phyloP scores from a whole-genome alignment of 2,888 invertebrate species.

The Tuta absoluta region DNA sequence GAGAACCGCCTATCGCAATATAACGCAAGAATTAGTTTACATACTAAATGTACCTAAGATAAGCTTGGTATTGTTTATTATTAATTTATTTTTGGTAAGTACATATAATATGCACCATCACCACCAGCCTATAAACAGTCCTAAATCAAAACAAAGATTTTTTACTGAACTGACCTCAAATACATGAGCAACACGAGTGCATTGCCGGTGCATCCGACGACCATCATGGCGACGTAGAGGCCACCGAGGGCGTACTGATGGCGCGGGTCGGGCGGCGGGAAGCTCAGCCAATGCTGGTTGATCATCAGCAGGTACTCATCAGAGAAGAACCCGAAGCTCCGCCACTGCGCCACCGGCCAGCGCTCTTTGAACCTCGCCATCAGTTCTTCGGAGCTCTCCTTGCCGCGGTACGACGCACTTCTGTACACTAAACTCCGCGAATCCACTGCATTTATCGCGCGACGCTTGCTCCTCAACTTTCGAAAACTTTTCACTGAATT shows the following conservation, averaged over 20 bases:
- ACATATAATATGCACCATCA: no score
- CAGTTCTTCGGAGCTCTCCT: constrained; percentile 30
- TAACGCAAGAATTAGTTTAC: no score
- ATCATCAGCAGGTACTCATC: constrained; percentile 81
- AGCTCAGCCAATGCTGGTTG: constrained; percentile 86
- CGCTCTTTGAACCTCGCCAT: constrained; percentile 58
- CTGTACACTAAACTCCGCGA: background rate
- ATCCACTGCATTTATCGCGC: constrained; percentile 12
- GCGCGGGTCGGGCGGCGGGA: constrained; percentile 81
- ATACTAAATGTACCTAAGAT: no score
- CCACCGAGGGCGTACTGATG: constrained; percentile 83
- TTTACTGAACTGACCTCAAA: constrained; percentile 79
- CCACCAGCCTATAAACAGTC: background rate
- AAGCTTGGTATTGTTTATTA: no score
- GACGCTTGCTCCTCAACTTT: constrained; percentile 34
- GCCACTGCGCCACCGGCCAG: constrained; percentile 78
- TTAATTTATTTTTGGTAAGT: background rate
- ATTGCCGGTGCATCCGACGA: constrained; percentile 85
- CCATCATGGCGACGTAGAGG: constrained; percentile 83
- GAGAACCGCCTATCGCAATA: background rate
- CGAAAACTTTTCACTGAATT: constrained; percentile 33
- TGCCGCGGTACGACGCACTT: background rate
- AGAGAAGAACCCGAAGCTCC: constrained; percentile 75
- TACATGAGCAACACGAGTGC: constrained; percentile 87
- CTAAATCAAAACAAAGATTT: background rate